These are phyloP conservation scores for Festucalex cinctus DNA, from an alignment of 2,113 vertebrate species.

Conservation along the genomic window DNA sequence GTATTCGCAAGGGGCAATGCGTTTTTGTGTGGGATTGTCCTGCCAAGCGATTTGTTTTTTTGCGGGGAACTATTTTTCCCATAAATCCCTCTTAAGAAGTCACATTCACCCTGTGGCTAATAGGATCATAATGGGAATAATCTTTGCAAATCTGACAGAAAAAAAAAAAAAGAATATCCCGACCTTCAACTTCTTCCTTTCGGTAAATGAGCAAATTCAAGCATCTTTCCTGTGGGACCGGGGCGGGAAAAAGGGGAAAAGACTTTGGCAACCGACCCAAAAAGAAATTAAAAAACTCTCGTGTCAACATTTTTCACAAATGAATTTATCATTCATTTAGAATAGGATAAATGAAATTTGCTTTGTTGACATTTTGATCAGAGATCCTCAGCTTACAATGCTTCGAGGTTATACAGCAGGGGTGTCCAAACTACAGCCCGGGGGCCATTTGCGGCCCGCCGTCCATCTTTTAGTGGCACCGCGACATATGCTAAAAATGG, in stretches of 20 bases:
- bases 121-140: slow-evolving; percentile 79
- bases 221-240: slow-evolving; percentile 76
- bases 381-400: too few species aligned
- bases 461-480: too few species aligned
- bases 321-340: too few species aligned
- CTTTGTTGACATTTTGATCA: too few species aligned
- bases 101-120: slow-evolving; percentile 76
- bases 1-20: slow-evolving; percentile 56
- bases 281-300: too few species aligned
- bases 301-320: too few species aligned
- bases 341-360: too few species aligned
- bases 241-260: slow-evolving; percentile 17
- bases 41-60: slow-evolving; percentile 58
- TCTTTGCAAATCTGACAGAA: slow-evolving; percentile 76
- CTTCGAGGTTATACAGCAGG: too few species aligned
- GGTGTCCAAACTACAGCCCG: too few species aligned
- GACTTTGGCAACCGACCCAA: neutral
- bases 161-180: slow-evolving; percentile 59
- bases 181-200: slow-evolving; percentile 79
- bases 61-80: slow-evolving; percentile 69
- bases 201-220: slow-evolving; percentile 75
- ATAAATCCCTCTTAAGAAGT: slow-evolving; percentile 79
- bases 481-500: too few species aligned
- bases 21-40: slow-evolving; percentile 42
- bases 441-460: too few species aligned